Evolutionary conservation across 1,140 invertebrate genomes (phyloP).

Genomic region (Drosophila azteca): DNA sequence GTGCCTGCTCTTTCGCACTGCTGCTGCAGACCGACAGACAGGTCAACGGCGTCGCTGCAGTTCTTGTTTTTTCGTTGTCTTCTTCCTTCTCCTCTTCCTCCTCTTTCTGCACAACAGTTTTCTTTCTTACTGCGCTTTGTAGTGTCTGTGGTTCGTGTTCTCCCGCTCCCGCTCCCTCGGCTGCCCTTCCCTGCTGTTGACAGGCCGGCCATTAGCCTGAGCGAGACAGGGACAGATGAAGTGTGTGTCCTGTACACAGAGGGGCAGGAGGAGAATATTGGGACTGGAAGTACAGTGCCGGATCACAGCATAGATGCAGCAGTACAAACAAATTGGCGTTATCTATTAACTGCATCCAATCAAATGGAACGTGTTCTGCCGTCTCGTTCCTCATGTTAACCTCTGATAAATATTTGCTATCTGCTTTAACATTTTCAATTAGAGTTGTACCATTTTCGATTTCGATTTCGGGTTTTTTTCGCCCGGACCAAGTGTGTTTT

Average conservation of each 20-base stretch:
- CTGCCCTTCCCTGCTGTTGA: constrained; percentile 1
- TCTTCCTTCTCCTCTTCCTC: constrained; percentile 10
- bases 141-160: constrained; percentile 64
- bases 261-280: constrained; percentile 31
- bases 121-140: constrained; percentile 70
- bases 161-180: background rate
- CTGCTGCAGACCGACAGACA: constrained; percentile 43
- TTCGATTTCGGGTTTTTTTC: constrained; percentile 2
- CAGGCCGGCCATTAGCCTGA: constrained; percentile 1
- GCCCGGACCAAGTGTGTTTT: too few species aligned
- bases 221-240: constrained; percentile 22
- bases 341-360: constrained; percentile 46
- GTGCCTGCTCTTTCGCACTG: constrained; percentile 21
- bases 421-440: constrained; percentile 80
- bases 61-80: constrained; percentile 34
- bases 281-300: constrained; percentile 42
- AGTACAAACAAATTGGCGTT: constrained; percentile 2
- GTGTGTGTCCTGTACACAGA: constrained; percentile 28
- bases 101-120: constrained; percentile 49
- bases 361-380: constrained; percentile 66
- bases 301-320: background rate
- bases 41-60: constrained; percentile 59
- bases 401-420: constrained; percentile 77
- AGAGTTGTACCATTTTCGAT: constrained; percentile 74
- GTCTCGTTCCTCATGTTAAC: constrained; percentile 57